These are phyloP conservation scores for Scomberomorus guttatus DNA, from an alignment of 2,797 vertebrate species.

Conservation along the genomic window DNA sequence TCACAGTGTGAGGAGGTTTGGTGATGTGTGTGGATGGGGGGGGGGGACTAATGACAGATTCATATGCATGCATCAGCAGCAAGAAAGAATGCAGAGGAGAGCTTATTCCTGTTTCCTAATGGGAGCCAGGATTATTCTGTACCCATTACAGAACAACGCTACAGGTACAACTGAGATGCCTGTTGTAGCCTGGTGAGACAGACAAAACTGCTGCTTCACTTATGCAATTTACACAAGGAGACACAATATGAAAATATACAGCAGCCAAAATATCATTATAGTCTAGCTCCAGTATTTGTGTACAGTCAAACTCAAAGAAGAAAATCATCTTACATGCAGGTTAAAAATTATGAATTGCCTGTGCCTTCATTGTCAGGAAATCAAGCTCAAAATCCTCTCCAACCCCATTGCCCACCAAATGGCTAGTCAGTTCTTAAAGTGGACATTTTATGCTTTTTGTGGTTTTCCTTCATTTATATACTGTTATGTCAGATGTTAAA, in stretches of 20 bases:
- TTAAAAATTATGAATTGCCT: too few species aligned
- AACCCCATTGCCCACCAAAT: too few species aligned
- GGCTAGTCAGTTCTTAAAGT: too few species aligned
- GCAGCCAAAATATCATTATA: background rate
- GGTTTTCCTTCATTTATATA: too few species aligned
- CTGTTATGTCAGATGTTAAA: too few species aligned
- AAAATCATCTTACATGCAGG: too few species aligned
- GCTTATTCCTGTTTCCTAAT: slow-evolving; percentile 28
- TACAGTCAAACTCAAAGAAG: too few species aligned
- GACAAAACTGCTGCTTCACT: background rate
- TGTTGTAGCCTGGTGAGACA: background rate
- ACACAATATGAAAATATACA: background rate
- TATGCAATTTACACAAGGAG: background rate
- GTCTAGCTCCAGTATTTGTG: too few species aligned
- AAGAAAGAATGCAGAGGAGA: slow-evolving; percentile 6
- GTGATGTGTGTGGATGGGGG: slow-evolving; percentile 8
- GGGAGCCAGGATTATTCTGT: slow-evolving; percentile 34
- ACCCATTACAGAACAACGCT: background rate
- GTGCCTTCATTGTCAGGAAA: too few species aligned
- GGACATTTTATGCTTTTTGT: too few species aligned
- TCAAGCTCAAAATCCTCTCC: too few species aligned
- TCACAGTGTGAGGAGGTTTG: slow-evolving; percentile 53
- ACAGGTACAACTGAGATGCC: slow-evolving; percentile 1
- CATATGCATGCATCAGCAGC: slow-evolving; percentile 49
- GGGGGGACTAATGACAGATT: slow-evolving; percentile 54